These are phyloP conservation scores for Sphaeridia pumilis DNA, from an alignment of 2,888 invertebrate species.

Conservation along the genomic window DNA sequence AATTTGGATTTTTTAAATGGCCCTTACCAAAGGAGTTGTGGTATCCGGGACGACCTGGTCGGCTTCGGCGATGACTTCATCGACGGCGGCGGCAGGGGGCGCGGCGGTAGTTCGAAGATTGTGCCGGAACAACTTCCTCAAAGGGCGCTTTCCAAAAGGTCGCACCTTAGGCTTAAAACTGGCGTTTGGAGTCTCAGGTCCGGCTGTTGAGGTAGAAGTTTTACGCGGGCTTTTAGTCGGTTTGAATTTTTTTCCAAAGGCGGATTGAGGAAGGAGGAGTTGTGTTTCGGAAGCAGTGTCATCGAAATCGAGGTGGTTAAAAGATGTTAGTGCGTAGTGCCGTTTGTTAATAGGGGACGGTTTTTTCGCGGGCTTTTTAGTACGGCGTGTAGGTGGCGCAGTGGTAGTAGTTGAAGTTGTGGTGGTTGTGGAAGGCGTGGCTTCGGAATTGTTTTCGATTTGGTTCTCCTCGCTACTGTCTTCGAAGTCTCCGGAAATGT, in stretches of 20 bases:
- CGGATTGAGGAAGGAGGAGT: not conserved
- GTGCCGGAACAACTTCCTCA: conserved; percentile 5
- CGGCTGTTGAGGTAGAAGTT: not conserved
- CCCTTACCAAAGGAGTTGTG: too few species aligned
- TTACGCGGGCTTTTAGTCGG: not conserved
- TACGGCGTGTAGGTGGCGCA: not conserved
- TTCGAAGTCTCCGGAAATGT: not conserved
- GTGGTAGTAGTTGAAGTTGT: not conserved
- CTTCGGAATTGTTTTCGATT: not conserved
- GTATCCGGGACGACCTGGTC: conserved; percentile 1
- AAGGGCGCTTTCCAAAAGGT: conserved; percentile 5
- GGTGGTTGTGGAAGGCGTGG: not conserved
- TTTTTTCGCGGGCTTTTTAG: not conserved
- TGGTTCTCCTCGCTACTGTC: too few species aligned
- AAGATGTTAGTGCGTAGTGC: too few species aligned
- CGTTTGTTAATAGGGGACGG: too few species aligned
- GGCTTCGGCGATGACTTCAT: conserved; percentile 5
- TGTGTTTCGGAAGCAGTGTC: too few species aligned
- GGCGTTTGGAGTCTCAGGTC: conserved; percentile 11
- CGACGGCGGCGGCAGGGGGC: conserved; percentile 1
- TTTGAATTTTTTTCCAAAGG: conserved; percentile 1
- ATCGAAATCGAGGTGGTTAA: too few species aligned
- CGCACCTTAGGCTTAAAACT: conserved; percentile 1
- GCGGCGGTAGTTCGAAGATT: not conserved
- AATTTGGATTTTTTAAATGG: too few species aligned